Evolutionary conservation across 2,797 vertebrate genomes (phyloP), one percentile per base, ranked within the genome.

Genomic region (Takifugu rubripes): DNA sequence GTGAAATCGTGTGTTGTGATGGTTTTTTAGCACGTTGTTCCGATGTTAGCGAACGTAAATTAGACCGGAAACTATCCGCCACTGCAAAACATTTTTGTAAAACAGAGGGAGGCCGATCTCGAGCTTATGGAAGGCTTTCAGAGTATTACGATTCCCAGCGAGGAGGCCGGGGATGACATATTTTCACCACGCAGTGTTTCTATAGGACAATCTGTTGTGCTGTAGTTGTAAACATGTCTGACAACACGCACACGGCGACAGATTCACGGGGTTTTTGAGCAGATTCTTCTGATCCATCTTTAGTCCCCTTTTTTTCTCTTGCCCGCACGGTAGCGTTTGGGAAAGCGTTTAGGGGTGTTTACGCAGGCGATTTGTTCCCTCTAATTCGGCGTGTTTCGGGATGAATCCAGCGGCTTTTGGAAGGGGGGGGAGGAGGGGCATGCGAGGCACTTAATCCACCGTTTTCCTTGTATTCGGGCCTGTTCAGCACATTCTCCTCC

Each of bases 51-150:
- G 42, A 53, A 49, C 48, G 62, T 48, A 74, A 77, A 68, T 66
- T 70, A 71, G 45, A 74, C 45, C n/a, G 46, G 75, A 72, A 82
- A 85, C 72, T 60, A 75, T 67, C 59, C 70, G 48, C 25, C 64
- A 63, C 50, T 6, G 67, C 72, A 81, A 84, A 21, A 81, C 75
- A 80, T 75, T 84, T 84, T 61, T 51, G 72, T 64, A 88, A 88
- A 88, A 89, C 83, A 89, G 88, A 86, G 74, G 79, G 54, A 69
- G 76, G 77, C 69, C 68, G 62, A 68, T 77, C 61, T 70, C 62
- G 62, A 73, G 73, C 76, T 86, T 74, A 82, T 64, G 11, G 43
- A 26, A 53, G 60, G 75, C 73, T 87, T 82, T 81, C 60, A 57
- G 74, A 69, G 82, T 44, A 74, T 79, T 81, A 78, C 16, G 70